These are phyloP conservation scores for Phenganax stokvisi DNA, from an alignment of 92 coral and sea anemone genomes.

Conservation along the genomic window DNA sequence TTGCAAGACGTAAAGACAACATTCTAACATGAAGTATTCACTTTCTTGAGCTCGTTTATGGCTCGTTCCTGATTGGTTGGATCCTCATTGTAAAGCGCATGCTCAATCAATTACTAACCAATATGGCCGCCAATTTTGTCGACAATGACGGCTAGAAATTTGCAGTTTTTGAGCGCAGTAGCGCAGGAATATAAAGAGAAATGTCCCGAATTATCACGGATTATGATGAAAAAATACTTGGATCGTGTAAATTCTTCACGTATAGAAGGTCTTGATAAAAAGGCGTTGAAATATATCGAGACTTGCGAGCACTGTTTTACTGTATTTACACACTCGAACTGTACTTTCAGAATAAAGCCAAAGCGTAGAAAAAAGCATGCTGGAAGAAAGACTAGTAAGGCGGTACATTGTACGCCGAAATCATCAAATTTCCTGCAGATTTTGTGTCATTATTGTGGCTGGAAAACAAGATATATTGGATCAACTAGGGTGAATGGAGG, in stretches of 20 bases:
- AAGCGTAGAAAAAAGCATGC: constrained; percentile 14
- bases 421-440: constrained; percentile 27
- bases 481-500: constrained; percentile 10
- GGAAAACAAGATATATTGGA: constrained; percentile 32
- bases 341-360: constrained; percentile 47
- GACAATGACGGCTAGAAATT: constrained; percentile 8
- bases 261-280: neutral
- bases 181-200: constrained; percentile 52
- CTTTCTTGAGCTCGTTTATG: neutral
- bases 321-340: constrained; percentile 44
- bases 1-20: neutral
- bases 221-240: constrained; percentile 20
- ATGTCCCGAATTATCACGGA: constrained; percentile 61
- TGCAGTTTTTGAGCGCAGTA: constrained; percentile 56
- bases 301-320: constrained; percentile 50
- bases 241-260: neutral
- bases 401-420: neutral
- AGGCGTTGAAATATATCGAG: neutral
- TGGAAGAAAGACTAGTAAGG: neutral
- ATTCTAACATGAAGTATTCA: too few relatives aligned
- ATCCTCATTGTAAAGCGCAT: neutral
- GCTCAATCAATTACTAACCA: neutral
- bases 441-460: constrained; percentile 29
- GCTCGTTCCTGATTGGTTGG: neutral
- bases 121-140: neutral